Conservation (phyloP, 2,888 invertebrate genomes). For the Drosophila acutilabella region DNA sequence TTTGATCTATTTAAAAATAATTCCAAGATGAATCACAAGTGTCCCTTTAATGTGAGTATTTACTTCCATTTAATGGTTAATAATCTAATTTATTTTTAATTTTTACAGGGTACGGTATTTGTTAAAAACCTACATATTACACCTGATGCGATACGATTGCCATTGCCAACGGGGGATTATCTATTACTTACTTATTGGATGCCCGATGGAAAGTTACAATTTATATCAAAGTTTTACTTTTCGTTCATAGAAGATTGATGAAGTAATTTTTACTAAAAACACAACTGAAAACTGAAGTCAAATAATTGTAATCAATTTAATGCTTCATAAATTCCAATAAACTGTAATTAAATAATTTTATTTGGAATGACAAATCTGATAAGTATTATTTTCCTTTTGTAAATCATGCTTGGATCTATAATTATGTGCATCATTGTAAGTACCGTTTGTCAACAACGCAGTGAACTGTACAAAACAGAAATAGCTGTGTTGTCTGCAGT, state of each 20-base stretch:
- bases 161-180: constrained; percentile 12
- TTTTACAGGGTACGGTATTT: neutral
- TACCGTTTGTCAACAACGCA: neutral
- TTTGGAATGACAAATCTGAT: neutral
- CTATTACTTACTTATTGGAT: constrained; percentile 1
- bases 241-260: constrained; percentile 10
- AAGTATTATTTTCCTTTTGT: too few species aligned
- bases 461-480: neutral
- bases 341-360: neutral
- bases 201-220: neutral
- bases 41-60: constrained; percentile 10
- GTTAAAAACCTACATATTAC: constrained; percentile 5
- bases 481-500: neutral
- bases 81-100: neutral
- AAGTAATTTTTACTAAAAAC: neutral
- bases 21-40: constrained; percentile 18
- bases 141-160: neutral
- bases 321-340: neutral
- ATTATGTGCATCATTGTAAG: neutral
- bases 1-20: neutral
- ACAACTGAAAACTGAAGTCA: neutral
- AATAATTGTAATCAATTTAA: neutral
- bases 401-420: neutral
- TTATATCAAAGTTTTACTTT: constrained; percentile 2
- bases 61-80: too few species aligned